Evolutionary conservation across 2,797 vertebrate species (phyloP), one percentile per base, ranked within the genome.

Genomic region (Halcyon chelicuti): DNA sequence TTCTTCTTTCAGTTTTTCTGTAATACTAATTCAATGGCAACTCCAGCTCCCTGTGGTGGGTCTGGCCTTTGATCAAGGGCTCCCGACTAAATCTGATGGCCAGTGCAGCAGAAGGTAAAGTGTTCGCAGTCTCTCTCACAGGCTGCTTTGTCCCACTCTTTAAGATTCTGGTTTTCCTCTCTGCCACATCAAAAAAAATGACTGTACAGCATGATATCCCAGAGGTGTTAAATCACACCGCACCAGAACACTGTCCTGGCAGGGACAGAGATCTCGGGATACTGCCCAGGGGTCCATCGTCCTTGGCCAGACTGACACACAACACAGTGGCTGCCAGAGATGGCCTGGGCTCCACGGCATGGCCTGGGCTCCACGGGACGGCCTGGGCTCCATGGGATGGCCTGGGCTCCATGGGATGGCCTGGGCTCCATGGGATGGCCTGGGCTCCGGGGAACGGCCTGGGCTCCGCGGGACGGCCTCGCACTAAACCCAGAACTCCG

Each of bases 101-200:
- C 49, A 39, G 22, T 8, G 14, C 1, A 55, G 66, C 49, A 44
- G 49, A 18, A 52, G 39, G 18, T 39, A 13, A 70, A 22, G 11
- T 0, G 0, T 39, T 39, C 10, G 28, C 37, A 40, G 44, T 2
- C 13, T 37, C 33, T 37, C 31, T 55, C n/a, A 40, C 0, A 1
- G 10, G 14, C n/a, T 60, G 20, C 37, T 71, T 57, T 9, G 1
- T 49, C 80, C 49, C 25, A 13, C 8, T 37, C 35, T 5, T 37
- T 57, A 4, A 16, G 8, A 25, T 35, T 79, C 66, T 22, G 7
- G 5, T 47, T 62, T 86, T 68, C 20, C 13, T 33, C 42, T 28
- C 15, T 2, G 1, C 9, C 40, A 37, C 1, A 0, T 26, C 14
- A 49, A 42, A 62, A 80, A 60, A 84, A 61, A 14, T 5, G 79